Evolutionary conservation across 2,888 invertebrate species (phyloP).

Genomic region (Parasteatoda lunata): DNA sequence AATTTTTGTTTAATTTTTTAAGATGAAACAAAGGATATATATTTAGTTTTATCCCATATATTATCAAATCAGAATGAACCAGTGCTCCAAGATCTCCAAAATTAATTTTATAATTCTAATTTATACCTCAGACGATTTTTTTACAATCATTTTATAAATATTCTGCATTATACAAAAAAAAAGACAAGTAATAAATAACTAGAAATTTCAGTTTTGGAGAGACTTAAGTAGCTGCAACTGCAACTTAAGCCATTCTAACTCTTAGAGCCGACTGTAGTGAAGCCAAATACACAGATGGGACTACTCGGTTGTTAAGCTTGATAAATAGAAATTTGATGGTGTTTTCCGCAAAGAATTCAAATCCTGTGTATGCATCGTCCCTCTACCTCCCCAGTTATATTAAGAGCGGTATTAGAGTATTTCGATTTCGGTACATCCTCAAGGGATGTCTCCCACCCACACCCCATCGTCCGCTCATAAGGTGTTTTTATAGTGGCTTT

Average conservation of each 20-base stretch:
- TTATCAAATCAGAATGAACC: too few species aligned
- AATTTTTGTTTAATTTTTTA: too few species aligned
- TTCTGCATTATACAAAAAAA: too few species aligned
- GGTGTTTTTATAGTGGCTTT: conserved; percentile 5
- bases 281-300: conserved; percentile 57
- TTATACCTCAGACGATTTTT: too few species aligned
- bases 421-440: conserved; percentile 13
- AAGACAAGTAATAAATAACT: too few species aligned
- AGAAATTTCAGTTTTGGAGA: too few species aligned
- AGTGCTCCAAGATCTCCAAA: too few species aligned
- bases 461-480: not conserved
- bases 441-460: conserved; percentile 2
- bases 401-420: conserved; percentile 31
- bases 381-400: conserved; percentile 24
- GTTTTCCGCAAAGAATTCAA: conserved; percentile 62
- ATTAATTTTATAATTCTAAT: too few species aligned
- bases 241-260: conserved; percentile 31
- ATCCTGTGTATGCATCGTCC: conserved; percentile 14
- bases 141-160: too few species aligned
- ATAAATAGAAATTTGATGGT: conserved; percentile 68
- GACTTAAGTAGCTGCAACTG: too few species aligned
- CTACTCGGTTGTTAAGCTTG: conserved; percentile 54
- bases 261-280: conserved; percentile 22
- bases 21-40: too few species aligned
- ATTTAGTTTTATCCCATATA: too few species aligned